Evolutionary conservation across 2,113 vertebrate species (phyloP).

Genomic region (Rhagologus leucostigma): DNA sequence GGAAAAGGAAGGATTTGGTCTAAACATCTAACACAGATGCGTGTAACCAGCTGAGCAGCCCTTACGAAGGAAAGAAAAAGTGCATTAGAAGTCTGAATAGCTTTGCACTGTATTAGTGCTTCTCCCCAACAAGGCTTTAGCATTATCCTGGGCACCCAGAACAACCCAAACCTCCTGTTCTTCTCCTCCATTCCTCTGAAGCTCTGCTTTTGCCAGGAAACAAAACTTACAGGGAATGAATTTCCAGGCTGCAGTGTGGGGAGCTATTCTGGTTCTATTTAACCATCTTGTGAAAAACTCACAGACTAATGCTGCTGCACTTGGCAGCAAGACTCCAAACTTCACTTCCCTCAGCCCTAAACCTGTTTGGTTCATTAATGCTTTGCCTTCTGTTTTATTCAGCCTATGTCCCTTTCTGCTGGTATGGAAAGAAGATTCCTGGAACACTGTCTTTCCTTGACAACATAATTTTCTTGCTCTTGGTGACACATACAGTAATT

Average conservation of each 20-base stretch:
- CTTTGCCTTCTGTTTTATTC: background rate
- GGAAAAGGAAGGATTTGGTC: background rate
- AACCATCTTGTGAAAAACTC: background rate
- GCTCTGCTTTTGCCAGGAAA: slow-evolving; percentile 25
- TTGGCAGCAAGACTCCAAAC: background rate
- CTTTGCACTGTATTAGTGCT: background rate
- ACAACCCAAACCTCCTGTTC: background rate
- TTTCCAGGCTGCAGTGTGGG: background rate
- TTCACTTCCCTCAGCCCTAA: background rate
- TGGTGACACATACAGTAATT: background rate
- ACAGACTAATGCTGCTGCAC: background rate
- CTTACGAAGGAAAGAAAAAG: background rate
- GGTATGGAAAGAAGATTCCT: background rate
- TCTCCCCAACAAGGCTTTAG: background rate
- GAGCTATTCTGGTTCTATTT: slow-evolving; percentile 16
- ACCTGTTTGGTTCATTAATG: background rate
- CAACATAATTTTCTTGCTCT: background rate
- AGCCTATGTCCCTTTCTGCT: background rate
- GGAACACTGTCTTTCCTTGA: background rate
- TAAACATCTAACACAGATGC: background rate
- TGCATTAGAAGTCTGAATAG: background rate
- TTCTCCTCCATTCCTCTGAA: background rate
- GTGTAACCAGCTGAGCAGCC: background rate
- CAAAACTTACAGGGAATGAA: background rate
- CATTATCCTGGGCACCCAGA: background rate